Evolutionary conservation across 2,797 vertebrate species (phyloP).

Genomic region (Benthosema pterotum): DNA sequence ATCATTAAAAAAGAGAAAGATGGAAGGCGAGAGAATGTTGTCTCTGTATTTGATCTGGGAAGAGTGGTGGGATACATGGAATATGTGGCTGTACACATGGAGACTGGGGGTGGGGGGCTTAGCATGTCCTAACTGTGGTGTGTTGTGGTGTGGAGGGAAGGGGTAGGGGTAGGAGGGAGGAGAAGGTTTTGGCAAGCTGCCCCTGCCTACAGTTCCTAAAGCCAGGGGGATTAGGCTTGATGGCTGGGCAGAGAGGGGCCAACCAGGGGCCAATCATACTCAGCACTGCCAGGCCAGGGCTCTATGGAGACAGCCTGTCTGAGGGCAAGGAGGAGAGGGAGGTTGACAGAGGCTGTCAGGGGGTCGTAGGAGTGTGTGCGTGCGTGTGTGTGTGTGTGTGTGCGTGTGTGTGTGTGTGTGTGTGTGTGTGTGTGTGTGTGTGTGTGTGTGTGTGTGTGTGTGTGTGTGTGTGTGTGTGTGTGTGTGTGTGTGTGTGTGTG

Average conservation of each 20-base stretch:
- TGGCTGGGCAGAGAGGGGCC: conserved; percentile 74
- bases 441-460: neutral
- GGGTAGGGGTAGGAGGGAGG: conserved; percentile 46
- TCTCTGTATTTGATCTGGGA: conserved; percentile 47
- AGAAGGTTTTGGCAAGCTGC: conserved; percentile 72
- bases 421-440: conserved; percentile 7
- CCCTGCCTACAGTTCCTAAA: conserved; percentile 72
- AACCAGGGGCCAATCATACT: conserved; percentile 70
- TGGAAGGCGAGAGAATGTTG: conserved; percentile 30
- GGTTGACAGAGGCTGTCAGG: conserved; percentile 48
- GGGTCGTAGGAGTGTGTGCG: conserved; percentile 54
- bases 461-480: neutral
- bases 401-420: conserved; percentile 1
- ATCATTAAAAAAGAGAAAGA: conserved; percentile 15
- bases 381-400: conserved; percentile 19
- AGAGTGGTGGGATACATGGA: conserved; percentile 49
- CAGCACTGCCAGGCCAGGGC: conserved; percentile 67
- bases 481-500: neutral
- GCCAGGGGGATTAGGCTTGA: conserved; percentile 75
- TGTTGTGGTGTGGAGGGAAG: conserved; percentile 56
- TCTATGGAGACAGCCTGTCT: conserved; percentile 76
- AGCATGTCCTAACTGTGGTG: conserved; percentile 69
- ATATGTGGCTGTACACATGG: conserved; percentile 52
- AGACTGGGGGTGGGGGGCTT: conserved; percentile 45
- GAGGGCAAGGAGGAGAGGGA: conserved; percentile 58